Base-by-base conservation (phyloP, 2,797 vertebrate genomes). In the Hemitrygon akajei region DNA sequence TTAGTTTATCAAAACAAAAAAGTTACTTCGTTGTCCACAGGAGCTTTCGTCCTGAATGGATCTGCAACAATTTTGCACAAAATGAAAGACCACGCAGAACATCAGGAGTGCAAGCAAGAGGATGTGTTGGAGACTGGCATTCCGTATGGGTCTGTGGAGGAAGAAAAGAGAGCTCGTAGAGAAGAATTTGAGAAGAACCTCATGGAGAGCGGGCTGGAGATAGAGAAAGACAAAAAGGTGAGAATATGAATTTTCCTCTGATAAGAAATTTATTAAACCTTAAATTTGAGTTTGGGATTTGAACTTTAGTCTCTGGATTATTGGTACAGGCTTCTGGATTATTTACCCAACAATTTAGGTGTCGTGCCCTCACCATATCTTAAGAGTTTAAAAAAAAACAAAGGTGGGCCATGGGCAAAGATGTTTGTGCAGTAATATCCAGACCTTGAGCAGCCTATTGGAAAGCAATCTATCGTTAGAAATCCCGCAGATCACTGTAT, bases 171-270 rank as follows among this genome's bases (percentile, higher is more conserved):
- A 91, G 94, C 97, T 93, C 98, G 98, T 94, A 96, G 99, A 94
- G 97, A 98, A 84, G 98, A 99, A 94, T 99, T 99, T 14, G 98
- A 99, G 94, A 95, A 7, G 0, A 98, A 97, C 73, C 96, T 99
- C 47, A 94, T 97, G 94, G 97, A 98, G 93, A 98, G 98, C 0
- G 99, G 99, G 47, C 96, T 99, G 87, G 97, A 99, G 95, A 96
- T 99, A 1, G 98, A 99, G 96, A 98, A 97, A 80, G 98, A 99
- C 73, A 95, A 96, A 93, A 98, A 99, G 98, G 98, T 99, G 95
- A 95, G 97, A 94, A 84, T 56, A 14, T 16, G 34, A 20, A 34
- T 30, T 84, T 25, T 66, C 58, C n/a, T 87, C 60, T n/a, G 30
- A n/a, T 63, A 30, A 63, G 60, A 6, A 63, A 58, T 58, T 60